Evolutionary conservation across 2,113 vertebrate genomes (phyloP), one percentile per base, ranked within the genome.

Genomic region (Thinocorus orbignyianus): DNA sequence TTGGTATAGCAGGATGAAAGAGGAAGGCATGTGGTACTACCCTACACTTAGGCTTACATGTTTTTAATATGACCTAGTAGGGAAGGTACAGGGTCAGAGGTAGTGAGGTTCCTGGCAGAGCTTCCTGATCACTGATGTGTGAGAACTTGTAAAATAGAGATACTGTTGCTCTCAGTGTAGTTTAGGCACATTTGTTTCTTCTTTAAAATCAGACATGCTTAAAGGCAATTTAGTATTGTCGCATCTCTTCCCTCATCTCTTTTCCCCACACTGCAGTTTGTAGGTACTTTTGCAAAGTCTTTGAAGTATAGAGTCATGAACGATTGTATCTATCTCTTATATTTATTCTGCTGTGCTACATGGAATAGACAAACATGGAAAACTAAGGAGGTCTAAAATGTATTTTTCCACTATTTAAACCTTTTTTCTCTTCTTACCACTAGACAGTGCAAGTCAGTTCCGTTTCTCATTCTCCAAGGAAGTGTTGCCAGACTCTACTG

Each of bases 1-100:
- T 0, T 33, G 23, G 6, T 44, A 7, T 0, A 19, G 54, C n/a
- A 37, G 54, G 30, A 12, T 4, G 2, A 23, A 31, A 55, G 44
- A 58, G 69, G 54, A 68, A 41, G 33, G 24, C 12, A 11, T 22
- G 16, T 24, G 49, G 66, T 55, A 48, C 41, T 48, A 26, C 24
- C 28, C 16, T 57, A 13, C 5, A 1, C 13, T 31, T 44, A 31
- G 24, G 33, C 25, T 10, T 1, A 1, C 3, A 8, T 26, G 0
- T 83, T 87, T 90, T 73, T 6, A 23, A 30, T 6, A 1, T 30
- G 23, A 17, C 20, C 24, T 48, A 0, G 4, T 13, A 64, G 60
- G 37, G 30, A 23, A 69, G 42, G 26, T 31, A 3, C 17, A 52
- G 25, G 26, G 15, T 37, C 52, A 37, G 51, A 19, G 37, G 51